Conservation (phyloP, 2,888 invertebrate species). For the Vanessa cardui region DNA sequence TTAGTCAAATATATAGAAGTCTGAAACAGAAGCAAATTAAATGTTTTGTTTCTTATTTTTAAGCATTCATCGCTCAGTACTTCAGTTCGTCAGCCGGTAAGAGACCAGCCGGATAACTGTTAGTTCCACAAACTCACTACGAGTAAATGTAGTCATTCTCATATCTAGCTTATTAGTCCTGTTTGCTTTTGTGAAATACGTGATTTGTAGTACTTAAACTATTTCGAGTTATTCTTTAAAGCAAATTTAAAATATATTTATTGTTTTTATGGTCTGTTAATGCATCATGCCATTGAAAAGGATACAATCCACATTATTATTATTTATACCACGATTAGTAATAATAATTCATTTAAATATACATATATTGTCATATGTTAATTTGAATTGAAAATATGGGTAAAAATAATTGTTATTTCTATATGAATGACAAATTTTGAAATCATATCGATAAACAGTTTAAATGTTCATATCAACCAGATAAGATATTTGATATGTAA, state of each 20-base stretch:
- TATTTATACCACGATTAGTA: no score
- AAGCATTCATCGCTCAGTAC: slow-evolving; percentile 78
- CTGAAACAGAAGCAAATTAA: background rate
- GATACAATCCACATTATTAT: no score
- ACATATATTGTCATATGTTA: no score
- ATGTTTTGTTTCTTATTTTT: slow-evolving; percentile 51
- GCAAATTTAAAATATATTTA: no score
- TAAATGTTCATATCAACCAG: slow-evolving; percentile 4
- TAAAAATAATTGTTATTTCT: no score
- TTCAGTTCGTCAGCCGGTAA: slow-evolving; percentile 73
- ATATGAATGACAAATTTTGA: background rate
- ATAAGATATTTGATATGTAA: slow-evolving; percentile 12
- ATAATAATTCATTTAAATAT: no score
- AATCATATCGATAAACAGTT: background rate
- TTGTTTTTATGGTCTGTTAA: no score
- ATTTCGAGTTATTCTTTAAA: background rate
- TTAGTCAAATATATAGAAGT: no score
- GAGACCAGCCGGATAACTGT: slow-evolving; percentile 41
- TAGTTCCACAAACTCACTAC: slow-evolving; percentile 12
- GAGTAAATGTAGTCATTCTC: background rate
- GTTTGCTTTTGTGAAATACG: slow-evolving; percentile 5
- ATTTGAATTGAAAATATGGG: no score
- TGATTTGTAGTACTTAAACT: background rate
- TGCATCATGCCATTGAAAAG: no score
- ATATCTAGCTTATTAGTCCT: slow-evolving; percentile 14